phyloP scores from a whole-genome alignment of 1,140 invertebrate species.

The Microplitis demolitor region DNA sequence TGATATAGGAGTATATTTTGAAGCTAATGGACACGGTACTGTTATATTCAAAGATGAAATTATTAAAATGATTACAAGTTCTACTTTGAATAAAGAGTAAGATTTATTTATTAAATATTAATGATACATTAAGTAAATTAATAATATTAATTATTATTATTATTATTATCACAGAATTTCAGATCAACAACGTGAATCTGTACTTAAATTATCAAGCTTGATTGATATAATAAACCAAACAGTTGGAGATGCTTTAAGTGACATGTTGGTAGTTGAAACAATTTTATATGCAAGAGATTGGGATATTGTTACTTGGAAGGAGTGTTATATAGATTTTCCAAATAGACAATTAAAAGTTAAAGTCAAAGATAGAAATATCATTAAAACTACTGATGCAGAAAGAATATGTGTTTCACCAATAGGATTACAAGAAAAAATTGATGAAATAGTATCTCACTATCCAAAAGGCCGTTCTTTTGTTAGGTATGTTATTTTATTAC shows the following conservation, averaged over 20 bases:
- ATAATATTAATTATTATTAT: conserved; percentile 10
- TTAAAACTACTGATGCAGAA: conserved; percentile 87
- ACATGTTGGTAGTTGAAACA: conserved; percentile 92
- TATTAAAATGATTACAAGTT: conserved; percentile 61
- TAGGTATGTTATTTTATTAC: conserved; percentile 59
- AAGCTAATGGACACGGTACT: conserved; percentile 99
- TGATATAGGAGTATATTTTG: conserved; percentile 98
- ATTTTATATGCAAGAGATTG: conserved; percentile 83
- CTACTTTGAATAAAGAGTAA: conserved; percentile 44
- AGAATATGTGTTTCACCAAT: conserved; percentile 76
- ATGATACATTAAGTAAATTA: not conserved
- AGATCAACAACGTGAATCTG: conserved; percentile 60
- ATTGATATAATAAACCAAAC: conserved; percentile 93
- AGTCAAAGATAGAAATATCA: conserved; percentile 82
- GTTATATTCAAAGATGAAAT: conserved; percentile 77
- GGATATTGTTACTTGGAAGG: conserved; percentile 79
- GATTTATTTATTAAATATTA: not conserved
- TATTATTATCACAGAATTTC: conserved; percentile 42
- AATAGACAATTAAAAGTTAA: conserved; percentile 87
- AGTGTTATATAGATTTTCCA: conserved; percentile 83
- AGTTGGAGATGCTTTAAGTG: conserved; percentile 96
- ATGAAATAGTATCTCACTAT: conserved; percentile 73
- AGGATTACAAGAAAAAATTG: conserved; percentile 83
- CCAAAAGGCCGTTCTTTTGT: conserved; percentile 84
- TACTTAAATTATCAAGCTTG: conserved; percentile 68